A percentile compares a stretch with the other conserved stretches of the same genome.
These are phyloP conservation scores for Serranus cabrilla DNA, from an alignment of 2,797 vertebrate genomes.

Conservation along the genomic window DNA sequence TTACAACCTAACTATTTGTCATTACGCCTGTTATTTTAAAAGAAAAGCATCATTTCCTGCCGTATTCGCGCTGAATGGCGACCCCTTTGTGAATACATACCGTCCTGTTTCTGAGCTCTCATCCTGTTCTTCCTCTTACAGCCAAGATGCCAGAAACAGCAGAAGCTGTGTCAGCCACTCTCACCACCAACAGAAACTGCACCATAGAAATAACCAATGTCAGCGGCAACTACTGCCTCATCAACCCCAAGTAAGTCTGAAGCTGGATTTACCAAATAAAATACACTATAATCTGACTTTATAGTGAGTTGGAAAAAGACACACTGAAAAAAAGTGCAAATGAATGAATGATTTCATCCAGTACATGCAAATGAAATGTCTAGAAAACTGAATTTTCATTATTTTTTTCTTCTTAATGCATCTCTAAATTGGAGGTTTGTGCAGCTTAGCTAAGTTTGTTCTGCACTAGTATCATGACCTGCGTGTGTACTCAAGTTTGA, in stretches of 20 bases:
- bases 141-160: slow-evolving; percentile 80
- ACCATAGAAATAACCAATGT: slow-evolving; percentile 81
- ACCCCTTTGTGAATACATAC: slow-evolving; percentile 2
- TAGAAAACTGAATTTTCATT: neutral
- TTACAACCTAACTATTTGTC: neutral
- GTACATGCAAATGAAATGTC: neutral
- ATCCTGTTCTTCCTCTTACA: slow-evolving; percentile 46
- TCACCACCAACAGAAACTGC: slow-evolving; percentile 83
- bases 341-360: neutral
- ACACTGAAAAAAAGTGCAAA: neutral
- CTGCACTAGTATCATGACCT: neutral
- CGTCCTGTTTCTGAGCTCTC: slow-evolving; percentile 29
- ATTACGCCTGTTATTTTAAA: neutral
- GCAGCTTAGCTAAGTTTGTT: neutral
- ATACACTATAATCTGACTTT: neutral
- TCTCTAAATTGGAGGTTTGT: neutral
- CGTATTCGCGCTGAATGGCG: neutral
- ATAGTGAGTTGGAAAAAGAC: neutral
- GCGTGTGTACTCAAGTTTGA: neutral
- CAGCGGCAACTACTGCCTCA: slow-evolving; percentile 75
- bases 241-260: slow-evolving; percentile 83
- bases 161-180: slow-evolving; percentile 78
- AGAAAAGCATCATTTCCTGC: neutral
- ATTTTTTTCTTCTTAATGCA: neutral
- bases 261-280: neutral